Percentiles rank a stretch among this genome's conserved stretches.
These are phyloP conservation scores for Craniophora ligustri DNA, from an alignment of 2,888 invertebrate genomes.

Conservation along the genomic window DNA sequence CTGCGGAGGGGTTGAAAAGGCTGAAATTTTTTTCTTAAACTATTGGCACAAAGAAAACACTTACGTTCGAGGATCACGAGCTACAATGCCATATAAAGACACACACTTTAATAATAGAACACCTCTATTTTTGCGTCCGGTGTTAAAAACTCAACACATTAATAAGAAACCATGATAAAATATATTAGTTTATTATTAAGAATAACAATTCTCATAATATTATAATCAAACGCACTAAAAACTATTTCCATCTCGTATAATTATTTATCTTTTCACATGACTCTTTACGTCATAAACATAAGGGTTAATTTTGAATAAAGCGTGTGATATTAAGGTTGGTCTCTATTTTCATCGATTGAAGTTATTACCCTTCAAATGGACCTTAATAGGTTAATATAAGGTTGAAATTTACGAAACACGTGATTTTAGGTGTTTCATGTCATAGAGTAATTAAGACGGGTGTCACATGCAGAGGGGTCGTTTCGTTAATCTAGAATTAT, in stretches of 20 bases:
- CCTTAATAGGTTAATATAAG: conserved; percentile 17
- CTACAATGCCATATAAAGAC: too few species aligned
- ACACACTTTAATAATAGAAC: neutral
- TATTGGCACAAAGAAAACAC: too few species aligned
- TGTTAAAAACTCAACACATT: too few species aligned
- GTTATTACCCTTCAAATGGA: conserved; percentile 5
- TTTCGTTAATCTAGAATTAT: conserved; percentile 42
- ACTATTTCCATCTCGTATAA: neutral
- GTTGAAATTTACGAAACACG: conserved; percentile 15
- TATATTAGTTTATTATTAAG: conserved; percentile 18
- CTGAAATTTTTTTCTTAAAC: too few species aligned
- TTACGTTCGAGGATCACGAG: too few species aligned
- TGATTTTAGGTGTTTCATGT: conserved; percentile 26
- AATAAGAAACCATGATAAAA: conserved; percentile 35
- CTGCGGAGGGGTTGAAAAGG: too few species aligned
- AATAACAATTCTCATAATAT: conserved; percentile 23
- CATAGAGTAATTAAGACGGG: conserved; percentile 33
- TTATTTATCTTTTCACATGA: conserved; percentile 11
- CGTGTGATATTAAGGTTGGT: neutral
- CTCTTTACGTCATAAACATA: conserved; percentile 7
- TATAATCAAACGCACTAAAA: conserved; percentile 8
- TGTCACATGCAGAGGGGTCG: conserved; percentile 29
- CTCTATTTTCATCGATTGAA: neutral
- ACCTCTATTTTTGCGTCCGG: too few species aligned
- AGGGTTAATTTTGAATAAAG: neutral